Evolutionary conservation across 2,888 invertebrate genomes (phyloP).

Genomic region (Ashinkailepas kermadecensis): DNA sequence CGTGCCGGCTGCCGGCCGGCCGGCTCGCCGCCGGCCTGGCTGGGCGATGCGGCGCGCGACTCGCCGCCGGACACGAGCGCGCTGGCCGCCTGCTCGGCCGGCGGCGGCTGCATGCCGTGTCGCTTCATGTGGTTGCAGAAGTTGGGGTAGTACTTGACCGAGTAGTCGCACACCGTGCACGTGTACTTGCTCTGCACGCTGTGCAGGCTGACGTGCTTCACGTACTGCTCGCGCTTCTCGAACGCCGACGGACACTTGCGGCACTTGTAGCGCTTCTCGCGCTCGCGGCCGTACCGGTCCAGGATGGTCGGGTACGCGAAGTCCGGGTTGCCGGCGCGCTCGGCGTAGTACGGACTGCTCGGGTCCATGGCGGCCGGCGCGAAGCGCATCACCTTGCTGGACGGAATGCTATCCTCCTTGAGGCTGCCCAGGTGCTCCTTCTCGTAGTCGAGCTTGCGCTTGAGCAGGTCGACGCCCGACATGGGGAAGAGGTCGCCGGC

Average conservation of each 20-base stretch:
- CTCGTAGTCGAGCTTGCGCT: conserved; percentile 32
- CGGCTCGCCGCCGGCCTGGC: not conserved
- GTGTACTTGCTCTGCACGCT: conserved; percentile 74
- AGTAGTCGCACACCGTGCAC: conserved; percentile 78
- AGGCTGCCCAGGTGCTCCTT: conserved; percentile 13
- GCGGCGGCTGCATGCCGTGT: conserved; percentile 45
- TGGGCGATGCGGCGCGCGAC: conserved; percentile 18
- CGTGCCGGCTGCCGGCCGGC: conserved; percentile 22
- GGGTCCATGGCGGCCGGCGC: conserved; percentile 7
- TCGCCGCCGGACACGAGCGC: conserved; percentile 24
- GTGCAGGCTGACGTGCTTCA: conserved; percentile 70
- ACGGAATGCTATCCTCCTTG: conserved; percentile 24
- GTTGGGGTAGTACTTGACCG: conserved; percentile 77
- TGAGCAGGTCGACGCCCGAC: conserved; percentile 34
- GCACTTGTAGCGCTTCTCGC: conserved; percentile 71
- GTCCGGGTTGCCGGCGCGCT: conserved; percentile 66
- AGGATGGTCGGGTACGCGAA: conserved; percentile 56
- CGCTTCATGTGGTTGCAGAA: conserved; percentile 73
- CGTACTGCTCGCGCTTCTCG: conserved; percentile 74
- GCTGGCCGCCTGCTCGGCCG: conserved; percentile 26
- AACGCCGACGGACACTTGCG: conserved; percentile 81
- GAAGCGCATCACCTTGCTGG: conserved; percentile 21
- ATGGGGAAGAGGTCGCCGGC: conserved; percentile 32
- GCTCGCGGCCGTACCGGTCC: conserved; percentile 53
- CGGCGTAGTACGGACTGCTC: conserved; percentile 25